Evolutionary conservation across 2,888 invertebrate species (phyloP).

Genomic region (Neoaliturus tenellus): DNA sequence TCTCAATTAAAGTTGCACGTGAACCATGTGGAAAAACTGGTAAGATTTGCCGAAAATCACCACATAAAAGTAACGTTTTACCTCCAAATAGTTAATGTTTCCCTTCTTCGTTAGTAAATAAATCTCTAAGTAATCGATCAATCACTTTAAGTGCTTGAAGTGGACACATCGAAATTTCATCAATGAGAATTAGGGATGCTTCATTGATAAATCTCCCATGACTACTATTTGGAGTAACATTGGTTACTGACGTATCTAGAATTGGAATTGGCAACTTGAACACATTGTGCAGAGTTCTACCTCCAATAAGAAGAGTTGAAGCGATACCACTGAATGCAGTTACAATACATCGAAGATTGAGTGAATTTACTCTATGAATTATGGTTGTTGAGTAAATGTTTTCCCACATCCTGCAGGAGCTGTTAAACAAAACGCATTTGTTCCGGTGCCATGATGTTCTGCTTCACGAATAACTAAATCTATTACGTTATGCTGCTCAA

Average conservation of each 20-base stretch:
- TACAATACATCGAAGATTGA: neutral
- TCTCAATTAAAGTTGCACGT: slow-evolving; percentile 8
- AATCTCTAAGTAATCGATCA: neutral
- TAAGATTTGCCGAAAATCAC: slow-evolving; percentile 12
- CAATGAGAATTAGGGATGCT: neutral
- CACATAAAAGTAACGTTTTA: slow-evolving; percentile 22
- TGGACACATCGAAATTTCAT: slow-evolving; percentile 18
- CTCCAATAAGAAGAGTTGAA: neutral
- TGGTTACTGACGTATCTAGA: neutral
- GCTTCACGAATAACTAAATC: neutral
- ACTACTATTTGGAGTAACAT: slow-evolving; percentile 16
- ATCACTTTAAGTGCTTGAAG: slow-evolving; percentile 11
- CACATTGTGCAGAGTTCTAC: slow-evolving; percentile 10
- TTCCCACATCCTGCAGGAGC: slow-evolving; percentile 29
- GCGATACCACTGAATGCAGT: slow-evolving; percentile 25
- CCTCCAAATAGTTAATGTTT: slow-evolving; percentile 29
- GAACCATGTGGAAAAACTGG: slow-evolving; percentile 15
- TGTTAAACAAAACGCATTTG: slow-evolving; percentile 25
- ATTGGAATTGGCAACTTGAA: slow-evolving; percentile 19
- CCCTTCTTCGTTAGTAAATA: neutral
- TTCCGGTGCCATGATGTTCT: neutral
- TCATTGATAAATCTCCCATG: neutral
- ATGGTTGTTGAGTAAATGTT: neutral
- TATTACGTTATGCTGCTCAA: slow-evolving; percentile 13
- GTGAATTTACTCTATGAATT: neutral